These are phyloP conservation scores for Piaya cayana DNA, from an alignment of 2,113 vertebrate genomes.

Conservation along the genomic window DNA sequence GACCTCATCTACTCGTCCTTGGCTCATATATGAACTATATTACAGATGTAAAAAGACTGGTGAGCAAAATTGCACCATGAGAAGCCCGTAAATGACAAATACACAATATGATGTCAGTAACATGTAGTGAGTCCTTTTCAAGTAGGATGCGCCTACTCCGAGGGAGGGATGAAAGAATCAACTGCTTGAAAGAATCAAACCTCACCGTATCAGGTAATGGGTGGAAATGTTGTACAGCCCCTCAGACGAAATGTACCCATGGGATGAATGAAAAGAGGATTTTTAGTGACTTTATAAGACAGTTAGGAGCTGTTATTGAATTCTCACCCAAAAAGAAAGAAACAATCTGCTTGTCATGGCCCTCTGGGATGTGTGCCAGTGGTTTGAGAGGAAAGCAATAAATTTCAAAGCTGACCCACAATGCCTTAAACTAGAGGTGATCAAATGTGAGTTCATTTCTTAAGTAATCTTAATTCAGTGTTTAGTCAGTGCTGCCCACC, in stretches of 20 bases:
- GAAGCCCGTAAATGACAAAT: not conserved
- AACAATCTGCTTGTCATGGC: not conserved
- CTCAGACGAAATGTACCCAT: not conserved
- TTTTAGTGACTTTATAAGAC: not conserved
- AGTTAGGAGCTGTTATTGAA: not conserved
- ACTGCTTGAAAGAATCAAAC: not conserved
- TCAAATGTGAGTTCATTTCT: not conserved
- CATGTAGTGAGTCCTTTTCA: not conserved
- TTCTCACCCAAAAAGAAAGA: not conserved
- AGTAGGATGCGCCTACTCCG: rapidly evolving
- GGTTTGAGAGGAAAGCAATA: not conserved
- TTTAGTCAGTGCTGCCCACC: not conserved
- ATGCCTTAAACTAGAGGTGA: not conserved
- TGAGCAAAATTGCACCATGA: not conserved
- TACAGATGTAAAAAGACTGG: not conserved
- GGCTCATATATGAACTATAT: not conserved
- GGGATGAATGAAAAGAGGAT: not conserved
- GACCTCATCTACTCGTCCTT: no score
- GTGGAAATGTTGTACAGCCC: not conserved
- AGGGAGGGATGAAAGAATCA: not conserved
- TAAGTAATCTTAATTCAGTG: not conserved
- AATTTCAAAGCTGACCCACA: not conserved
- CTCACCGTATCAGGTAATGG: rapidly evolving
- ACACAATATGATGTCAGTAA: not conserved
- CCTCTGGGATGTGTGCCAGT: not conserved